These are phyloP conservation scores for Eremophila alpestris DNA, from an alignment of 2,797 vertebrate species.

Conservation along the genomic window DNA sequence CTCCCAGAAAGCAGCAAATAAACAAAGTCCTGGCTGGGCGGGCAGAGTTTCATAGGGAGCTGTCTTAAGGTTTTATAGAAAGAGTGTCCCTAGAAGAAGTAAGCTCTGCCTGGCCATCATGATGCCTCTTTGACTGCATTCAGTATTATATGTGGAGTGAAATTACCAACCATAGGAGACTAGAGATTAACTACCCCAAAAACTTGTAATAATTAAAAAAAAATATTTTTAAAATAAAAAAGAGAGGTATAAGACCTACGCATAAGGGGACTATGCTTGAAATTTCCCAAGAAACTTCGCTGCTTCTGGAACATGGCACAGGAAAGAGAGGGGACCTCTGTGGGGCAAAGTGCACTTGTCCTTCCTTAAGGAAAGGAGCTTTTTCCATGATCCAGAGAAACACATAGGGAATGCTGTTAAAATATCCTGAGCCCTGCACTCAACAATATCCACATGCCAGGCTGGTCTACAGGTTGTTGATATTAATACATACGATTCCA, in stretches of 20 bases:
- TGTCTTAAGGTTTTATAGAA: neutral
- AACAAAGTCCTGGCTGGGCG: neutral
- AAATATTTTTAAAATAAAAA: neutral
- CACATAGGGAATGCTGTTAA: neutral
- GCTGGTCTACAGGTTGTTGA: neutral
- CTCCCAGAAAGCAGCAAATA: neutral
- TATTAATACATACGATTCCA: fast-evolving
- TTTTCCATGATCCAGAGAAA: neutral
- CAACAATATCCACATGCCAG: neutral
- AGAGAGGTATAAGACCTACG: neutral
- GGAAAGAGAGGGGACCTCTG: neutral
- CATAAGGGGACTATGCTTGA: neutral
- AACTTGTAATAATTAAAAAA: neutral
- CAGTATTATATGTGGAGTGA: neutral
- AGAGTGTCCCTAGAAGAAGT: neutral
- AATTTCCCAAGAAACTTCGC: neutral
- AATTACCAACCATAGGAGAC: neutral
- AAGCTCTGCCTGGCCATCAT: neutral
- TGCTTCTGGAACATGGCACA: neutral
- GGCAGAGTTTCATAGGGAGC: neutral
- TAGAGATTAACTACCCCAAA: neutral
- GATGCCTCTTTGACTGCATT: neutral
- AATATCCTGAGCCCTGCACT: neutral
- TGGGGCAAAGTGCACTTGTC: fast-evolving
- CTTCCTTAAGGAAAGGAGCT: neutral